Evolutionary conservation across 2,888 invertebrate genomes (phyloP).

Genomic region (Parapristionchus giblindavisi): DNA sequence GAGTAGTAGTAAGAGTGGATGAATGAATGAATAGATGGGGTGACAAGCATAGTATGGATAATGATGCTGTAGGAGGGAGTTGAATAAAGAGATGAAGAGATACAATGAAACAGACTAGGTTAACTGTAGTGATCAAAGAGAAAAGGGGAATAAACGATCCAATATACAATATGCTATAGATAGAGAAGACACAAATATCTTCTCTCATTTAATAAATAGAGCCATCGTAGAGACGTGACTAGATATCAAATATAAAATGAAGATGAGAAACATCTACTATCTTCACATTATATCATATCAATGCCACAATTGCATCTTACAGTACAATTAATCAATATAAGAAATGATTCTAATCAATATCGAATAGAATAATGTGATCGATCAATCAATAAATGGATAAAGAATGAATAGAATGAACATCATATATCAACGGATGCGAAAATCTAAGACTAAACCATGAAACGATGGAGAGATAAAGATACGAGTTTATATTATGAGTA

Average conservation of each 20-base stretch:
- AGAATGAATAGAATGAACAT: too few relatives aligned
- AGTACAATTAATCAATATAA: conserved; percentile 20
- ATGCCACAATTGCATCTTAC: conserved; percentile 29
- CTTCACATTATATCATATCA: too few relatives aligned
- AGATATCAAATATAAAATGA: too few relatives aligned
- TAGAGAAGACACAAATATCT: conserved; percentile 21
- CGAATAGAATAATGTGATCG: conserved; percentile 10
- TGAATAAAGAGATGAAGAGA: conserved; percentile 3
- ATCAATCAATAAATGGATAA: too few relatives aligned
- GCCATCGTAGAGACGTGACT: not conserved
- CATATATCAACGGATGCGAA: too few relatives aligned
- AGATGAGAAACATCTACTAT: conserved; percentile 13
- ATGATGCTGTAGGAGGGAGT: not conserved
- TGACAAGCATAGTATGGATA: not conserved
- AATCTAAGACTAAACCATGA: conserved; percentile 21
- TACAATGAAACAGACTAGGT: conserved; percentile 16
- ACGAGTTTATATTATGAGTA: too few relatives aligned
- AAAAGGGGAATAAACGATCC: conserved; percentile 11
- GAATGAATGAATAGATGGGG: not conserved
- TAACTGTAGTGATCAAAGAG: conserved; percentile 22
- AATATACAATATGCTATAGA: conserved; percentile 37
- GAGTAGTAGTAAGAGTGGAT: conserved; percentile 2
- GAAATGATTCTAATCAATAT: conserved; percentile 16
- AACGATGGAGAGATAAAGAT: conserved; percentile 21
- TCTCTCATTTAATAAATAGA: conserved; percentile 19